Evolutionary conservation across 2,113 vertebrate genomes (phyloP), one percentile per base, ranked within the genome.

Genomic region (Heterotilapia buettikoferi): DNA sequence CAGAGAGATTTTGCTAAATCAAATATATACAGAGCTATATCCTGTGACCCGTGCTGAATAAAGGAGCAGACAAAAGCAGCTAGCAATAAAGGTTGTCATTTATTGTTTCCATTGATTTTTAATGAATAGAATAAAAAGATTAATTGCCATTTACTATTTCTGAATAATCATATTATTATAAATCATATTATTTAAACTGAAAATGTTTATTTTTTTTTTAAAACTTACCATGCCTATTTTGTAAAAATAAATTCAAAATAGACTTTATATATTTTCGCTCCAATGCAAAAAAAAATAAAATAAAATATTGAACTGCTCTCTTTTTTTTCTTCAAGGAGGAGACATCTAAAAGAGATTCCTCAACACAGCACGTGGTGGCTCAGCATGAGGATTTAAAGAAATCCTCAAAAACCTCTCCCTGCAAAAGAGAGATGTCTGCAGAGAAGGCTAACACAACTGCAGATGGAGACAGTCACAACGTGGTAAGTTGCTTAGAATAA

Each of bases 311-410:
- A 38, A 59, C 6, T 47, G 1, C 16, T 52, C 11, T 63, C 6
- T 45, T 66, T 2, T 84, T 86, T 29, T 79, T 33, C 7, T 57
- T 52, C 59, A 36, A 96, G 95, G 94, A 94, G 88, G 78, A 68
- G 85, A 95, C 92, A 54, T 90, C 66, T 86, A 88, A 92, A 61
- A 91, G 33, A 89, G 90, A 92, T 80, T 87, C 89, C 5, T 86
- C 80, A 36, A 53, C 83, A 36, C 84, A 80, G 56, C 82, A 86
- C 38, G 83, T 73, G 47, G 53, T 43, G 43, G 24, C 71, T 68
- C 80, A 87, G 24, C 56, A 50, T 90, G 83, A 81, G 24, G 50
- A 47, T 63, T 59, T 89, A 73, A 86, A 88, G 24, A 89, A 93
- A 91, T 56, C 78, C 6, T 84, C 63, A 52, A 59, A 86, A 80